phyloP scores from a whole-genome alignment of 2,797 vertebrate species.

The Pipistrellus kuhlii region DNA sequence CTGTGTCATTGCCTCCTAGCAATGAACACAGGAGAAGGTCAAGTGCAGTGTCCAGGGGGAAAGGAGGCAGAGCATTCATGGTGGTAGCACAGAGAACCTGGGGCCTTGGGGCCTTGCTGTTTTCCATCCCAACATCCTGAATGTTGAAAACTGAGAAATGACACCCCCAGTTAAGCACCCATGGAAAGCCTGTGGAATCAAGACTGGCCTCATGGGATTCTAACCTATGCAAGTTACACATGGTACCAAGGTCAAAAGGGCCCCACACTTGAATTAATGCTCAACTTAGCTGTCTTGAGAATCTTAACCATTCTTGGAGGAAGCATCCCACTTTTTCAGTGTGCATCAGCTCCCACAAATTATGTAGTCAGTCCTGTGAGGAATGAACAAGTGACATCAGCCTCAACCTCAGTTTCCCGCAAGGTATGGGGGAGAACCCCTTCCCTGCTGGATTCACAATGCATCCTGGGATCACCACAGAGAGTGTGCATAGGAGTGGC shows the following conservation, averaged over 20 bases:
- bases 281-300: not conserved
- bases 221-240: not conserved
- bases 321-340: not conserved
- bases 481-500: accelerated
- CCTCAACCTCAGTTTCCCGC: not conserved
- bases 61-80: not conserved
- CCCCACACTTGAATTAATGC: not conserved
- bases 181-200: not conserved
- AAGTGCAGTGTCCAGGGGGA: not conserved
- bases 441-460: not conserved
- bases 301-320: not conserved
- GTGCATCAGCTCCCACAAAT: not conserved
- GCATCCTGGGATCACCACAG: not conserved
- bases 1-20: not conserved
- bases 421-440: accelerated
- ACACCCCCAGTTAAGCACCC: not conserved
- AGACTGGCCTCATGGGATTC: not conserved
- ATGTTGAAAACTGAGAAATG: not conserved
- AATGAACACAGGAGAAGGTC: not conserved
- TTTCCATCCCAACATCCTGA: not conserved
- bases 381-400: not conserved
- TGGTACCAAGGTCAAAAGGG: not conserved
- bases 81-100: not conserved
- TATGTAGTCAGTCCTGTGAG: too few species aligned
- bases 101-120: not conserved